Conservation (phyloP, 2,797 vertebrate genomes). For the Liparis tanakae region DNA sequence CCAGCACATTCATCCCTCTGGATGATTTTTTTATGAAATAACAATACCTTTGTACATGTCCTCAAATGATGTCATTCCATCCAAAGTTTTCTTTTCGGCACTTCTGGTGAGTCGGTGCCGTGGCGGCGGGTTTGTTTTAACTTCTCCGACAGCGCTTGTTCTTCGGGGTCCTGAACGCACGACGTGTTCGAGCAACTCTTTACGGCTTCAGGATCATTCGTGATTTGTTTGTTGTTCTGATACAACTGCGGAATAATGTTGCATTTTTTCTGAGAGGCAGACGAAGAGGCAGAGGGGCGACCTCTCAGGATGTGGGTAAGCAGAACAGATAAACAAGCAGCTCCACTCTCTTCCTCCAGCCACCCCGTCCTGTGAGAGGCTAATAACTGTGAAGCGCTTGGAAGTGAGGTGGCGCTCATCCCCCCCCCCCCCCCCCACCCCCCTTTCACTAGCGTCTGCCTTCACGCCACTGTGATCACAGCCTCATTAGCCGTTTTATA, state of each 20-base stretch:
- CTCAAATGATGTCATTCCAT: background rate
- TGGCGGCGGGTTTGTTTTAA: conserved; percentile 11
- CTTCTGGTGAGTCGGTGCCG: background rate
- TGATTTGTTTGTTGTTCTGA: background rate
- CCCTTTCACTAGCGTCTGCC: conserved; percentile 67
- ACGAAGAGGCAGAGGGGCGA: background rate
- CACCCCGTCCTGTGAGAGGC: conserved; percentile 78
- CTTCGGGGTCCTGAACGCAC: background rate
- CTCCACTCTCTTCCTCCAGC: conserved; percentile 38
- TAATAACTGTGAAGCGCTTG: conserved; percentile 89
- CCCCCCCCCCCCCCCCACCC: conserved; percentile 11
- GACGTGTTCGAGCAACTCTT: background rate
- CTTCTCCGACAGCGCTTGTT: conserved; percentile 6
- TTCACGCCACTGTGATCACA: conserved; percentile 93
- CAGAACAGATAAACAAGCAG: conserved; percentile 40
- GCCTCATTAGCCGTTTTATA: conserved; percentile 93
- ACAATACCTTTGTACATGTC: conserved; percentile 12
- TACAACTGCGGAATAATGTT: background rate
- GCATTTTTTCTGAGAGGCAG: background rate
- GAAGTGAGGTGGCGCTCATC: conserved; percentile 69
- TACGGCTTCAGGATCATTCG: background rate
- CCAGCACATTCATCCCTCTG: conserved; percentile 57
- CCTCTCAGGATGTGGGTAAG: conserved; percentile 8
- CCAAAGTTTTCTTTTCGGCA: conserved; percentile 27
- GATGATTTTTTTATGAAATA: conserved; percentile 35